Evolutionary conservation across 2,113 vertebrate genomes (phyloP), one percentile per base, ranked within the genome.

Genomic region (Oenanthe melanoleuca): DNA sequence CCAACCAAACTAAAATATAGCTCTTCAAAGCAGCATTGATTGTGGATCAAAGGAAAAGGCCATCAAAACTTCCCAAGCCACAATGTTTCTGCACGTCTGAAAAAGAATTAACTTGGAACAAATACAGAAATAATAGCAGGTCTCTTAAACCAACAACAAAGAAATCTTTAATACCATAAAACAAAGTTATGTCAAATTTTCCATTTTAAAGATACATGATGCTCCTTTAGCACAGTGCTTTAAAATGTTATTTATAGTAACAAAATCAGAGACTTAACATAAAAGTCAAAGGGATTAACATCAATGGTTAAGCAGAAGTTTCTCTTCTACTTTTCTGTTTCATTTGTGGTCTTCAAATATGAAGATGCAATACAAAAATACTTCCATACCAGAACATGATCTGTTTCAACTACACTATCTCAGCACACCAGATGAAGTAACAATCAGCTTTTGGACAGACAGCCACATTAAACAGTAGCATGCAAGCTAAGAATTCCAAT

Each of bases 261-360:
- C 80, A 96, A 82, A 92, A 97, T 92, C 45, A 9, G 96, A 97
- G 92, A 96, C 93, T 95, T 95, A 88, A 97, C 92, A 97, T 97
- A 96, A 97, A 98, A 98, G 95, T 97, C 95, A 97, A 97, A 98
- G 92, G 95, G 82, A 97, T 98, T 98, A 98, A 96, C 95, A 97
- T 97, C 97, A 97, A 88, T 95, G 66, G 94, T 86, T 95, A 92
- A 14, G 94, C 79, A 96, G 90, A 95, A 97, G 65, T 96, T 96
- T 96, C 71, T 92, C 67, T 97, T 96, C 80, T 93, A 82, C 88
- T 97, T 97, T 96, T 97, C 95, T 93, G 78, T 96, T 97, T 97
- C 93, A 87, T 95, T 81, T 94, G 91, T 96, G 50, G 90, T 92
- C 93, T 97, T 97, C 95, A 97, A 95, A 96, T 89, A 96, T 33